phyloP scores from a whole-genome alignment of 2,888 invertebrate species.

The Cantharis nigra region DNA sequence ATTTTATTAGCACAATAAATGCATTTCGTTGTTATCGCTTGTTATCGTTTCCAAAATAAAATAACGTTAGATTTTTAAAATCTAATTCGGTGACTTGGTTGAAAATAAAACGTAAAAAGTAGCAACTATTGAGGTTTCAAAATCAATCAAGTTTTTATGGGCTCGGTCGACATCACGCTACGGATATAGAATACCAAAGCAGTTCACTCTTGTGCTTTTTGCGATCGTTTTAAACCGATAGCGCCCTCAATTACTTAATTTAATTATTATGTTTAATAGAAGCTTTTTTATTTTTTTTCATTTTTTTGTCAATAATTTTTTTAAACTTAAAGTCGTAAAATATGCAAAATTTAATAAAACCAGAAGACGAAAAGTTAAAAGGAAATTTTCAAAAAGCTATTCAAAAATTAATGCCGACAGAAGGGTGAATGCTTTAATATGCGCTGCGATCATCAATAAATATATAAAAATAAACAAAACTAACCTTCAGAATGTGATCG shows the following conservation, averaged over 20 bases:
- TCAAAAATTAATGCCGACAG: background rate
- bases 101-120: slow-evolving; percentile 19
- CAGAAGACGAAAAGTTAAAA: background rate
- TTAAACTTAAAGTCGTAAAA: background rate
- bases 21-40: background rate
- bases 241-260: background rate
- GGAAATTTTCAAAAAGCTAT: background rate
- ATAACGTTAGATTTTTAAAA: background rate
- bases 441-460: background rate
- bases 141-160: slow-evolving; percentile 28
- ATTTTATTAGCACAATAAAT: background rate
- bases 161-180: slow-evolving; percentile 16
- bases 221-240: background rate
- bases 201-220: background rate
- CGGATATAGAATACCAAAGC: slow-evolving; percentile 23
- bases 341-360: background rate
- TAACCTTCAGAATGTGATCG: background rate
- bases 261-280: background rate
- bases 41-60: background rate
- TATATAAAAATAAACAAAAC: background rate
- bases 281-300: background rate
- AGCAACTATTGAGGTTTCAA: slow-evolving; percentile 21
- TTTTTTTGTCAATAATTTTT: background rate
- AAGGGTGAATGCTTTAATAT: background rate
- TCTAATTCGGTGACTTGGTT: slow-evolving; percentile 9